Evolutionary conservation across 2,797 vertebrate genomes (phyloP).

Genomic region (Bovichtus diacanthus): DNA sequence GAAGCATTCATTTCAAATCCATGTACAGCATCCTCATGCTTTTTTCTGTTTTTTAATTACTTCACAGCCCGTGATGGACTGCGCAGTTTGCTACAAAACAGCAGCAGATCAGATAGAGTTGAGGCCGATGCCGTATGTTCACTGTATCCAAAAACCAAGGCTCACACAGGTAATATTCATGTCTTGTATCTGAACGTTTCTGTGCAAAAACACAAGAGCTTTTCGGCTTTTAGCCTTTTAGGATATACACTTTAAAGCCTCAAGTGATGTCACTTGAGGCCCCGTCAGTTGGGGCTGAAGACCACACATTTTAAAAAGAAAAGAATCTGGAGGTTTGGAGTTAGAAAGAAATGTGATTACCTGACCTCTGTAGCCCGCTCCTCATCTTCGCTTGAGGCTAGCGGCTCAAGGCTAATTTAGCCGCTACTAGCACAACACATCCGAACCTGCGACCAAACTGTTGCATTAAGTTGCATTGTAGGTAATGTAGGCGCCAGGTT

Average conservation of each 20-base stretch:
- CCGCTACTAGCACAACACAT: too few relatives aligned
- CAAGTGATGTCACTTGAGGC: too few relatives aligned
- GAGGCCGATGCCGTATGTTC: conserved; percentile 69
- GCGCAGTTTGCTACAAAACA: conserved; percentile 79
- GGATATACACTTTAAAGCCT: not conserved
- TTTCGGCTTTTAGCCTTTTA: not conserved
- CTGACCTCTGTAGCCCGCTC: too few relatives aligned
- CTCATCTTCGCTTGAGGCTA: too few relatives aligned
- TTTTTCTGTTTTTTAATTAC: not conserved
- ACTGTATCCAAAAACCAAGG: conserved; percentile 80
- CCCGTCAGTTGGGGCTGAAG: too few relatives aligned
- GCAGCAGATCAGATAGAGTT: conserved; percentile 35
- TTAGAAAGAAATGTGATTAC: too few relatives aligned
- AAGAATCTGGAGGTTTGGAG: too few relatives aligned
- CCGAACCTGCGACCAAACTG: too few relatives aligned
- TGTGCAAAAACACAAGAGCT: not conserved
- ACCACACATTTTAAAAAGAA: too few relatives aligned
- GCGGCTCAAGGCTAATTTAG: too few relatives aligned
- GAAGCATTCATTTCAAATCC: not conserved
- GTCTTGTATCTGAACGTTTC: not conserved
- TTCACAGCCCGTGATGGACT: conserved; percentile 81
- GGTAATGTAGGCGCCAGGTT: not conserved
- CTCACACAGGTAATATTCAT: conserved; percentile 64
- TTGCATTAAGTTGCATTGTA: too few relatives aligned
- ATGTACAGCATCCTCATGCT: not conserved